Evolutionary conservation across 2,113 vertebrate species (phyloP).

Genomic region (Sitta europaea): DNA sequence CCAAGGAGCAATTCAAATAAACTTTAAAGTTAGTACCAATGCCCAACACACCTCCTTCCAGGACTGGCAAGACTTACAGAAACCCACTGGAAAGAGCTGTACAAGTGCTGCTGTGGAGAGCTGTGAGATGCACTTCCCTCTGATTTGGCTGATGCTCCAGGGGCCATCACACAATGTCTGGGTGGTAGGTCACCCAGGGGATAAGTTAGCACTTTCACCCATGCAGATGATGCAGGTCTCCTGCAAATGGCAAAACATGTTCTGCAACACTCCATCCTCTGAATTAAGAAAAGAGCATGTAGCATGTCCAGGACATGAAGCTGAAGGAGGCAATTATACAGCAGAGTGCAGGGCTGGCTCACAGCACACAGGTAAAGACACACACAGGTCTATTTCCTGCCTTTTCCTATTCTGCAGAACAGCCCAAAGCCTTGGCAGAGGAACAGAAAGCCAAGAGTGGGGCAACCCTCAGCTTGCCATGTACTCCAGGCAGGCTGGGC

Average conservation of each 20-base stretch:
- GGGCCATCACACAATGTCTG: too few relatives aligned
- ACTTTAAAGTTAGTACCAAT: constrained; percentile 19
- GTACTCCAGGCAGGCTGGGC: background rate
- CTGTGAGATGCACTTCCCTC: background rate
- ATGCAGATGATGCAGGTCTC: background rate
- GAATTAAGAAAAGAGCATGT: background rate
- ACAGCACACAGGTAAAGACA: background rate
- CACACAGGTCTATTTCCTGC: background rate
- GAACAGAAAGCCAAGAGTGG: background rate
- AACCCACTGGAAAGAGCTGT: background rate
- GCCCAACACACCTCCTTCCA: background rate
- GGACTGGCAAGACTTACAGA: background rate
- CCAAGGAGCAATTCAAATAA: constrained; percentile 25
- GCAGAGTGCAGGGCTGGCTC: background rate
- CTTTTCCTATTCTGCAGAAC: background rate
- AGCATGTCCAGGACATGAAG: background rate
- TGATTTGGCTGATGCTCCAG: rapidly evolving
- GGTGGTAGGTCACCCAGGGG: background rate
- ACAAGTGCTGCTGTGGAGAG: background rate
- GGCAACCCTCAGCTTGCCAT: background rate
- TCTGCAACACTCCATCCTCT: background rate
- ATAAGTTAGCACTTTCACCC: background rate
- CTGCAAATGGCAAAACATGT: background rate
- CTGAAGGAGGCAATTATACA: rapidly evolving
- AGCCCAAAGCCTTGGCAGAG: background rate